phyloP scores from a whole-genome alignment of 2,888 invertebrate genomes.

The Seira sanloemensis region DNA sequence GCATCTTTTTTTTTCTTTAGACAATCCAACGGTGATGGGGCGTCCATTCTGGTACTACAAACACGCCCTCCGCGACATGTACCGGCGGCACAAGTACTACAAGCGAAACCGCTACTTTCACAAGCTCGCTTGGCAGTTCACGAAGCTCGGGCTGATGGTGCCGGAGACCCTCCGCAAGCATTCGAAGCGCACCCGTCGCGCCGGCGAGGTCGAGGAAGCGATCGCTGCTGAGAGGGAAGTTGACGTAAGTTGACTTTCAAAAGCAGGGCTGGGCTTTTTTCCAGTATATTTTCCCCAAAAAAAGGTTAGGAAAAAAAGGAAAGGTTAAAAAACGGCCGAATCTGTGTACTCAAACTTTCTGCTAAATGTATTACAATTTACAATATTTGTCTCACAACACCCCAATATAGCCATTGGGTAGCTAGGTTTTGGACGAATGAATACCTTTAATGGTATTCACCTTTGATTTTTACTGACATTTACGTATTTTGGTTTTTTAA shows the following conservation, averaged over 20 bases:
- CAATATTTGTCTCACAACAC: not conserved
- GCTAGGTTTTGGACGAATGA: no score
- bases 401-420: no score
- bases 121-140: slow-evolving; percentile 42
- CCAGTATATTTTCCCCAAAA: not conserved
- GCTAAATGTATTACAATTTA: no score
- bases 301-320: not conserved
- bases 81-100: slow-evolving; percentile 50
- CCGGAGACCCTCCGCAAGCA: slow-evolving; percentile 43
- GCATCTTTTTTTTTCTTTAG: slow-evolving; percentile 19
- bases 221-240: not conserved
- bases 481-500: no score
- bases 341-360: not conserved
- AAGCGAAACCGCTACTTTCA: slow-evolving; percentile 50
- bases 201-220: slow-evolving; percentile 37
- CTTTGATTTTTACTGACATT: no score
- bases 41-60: slow-evolving; percentile 53
- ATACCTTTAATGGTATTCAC: no score
- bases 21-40: slow-evolving; percentile 37
- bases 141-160: slow-evolving; percentile 16
- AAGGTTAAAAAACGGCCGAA: not conserved
- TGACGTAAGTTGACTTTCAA: not conserved
- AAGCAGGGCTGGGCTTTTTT: not conserved
- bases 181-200: not conserved
- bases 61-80: slow-evolving; percentile 47